Evolutionary conservation across 1,140 invertebrate species (phyloP).

Genomic region (Schmidtea mediterranea): DNA sequence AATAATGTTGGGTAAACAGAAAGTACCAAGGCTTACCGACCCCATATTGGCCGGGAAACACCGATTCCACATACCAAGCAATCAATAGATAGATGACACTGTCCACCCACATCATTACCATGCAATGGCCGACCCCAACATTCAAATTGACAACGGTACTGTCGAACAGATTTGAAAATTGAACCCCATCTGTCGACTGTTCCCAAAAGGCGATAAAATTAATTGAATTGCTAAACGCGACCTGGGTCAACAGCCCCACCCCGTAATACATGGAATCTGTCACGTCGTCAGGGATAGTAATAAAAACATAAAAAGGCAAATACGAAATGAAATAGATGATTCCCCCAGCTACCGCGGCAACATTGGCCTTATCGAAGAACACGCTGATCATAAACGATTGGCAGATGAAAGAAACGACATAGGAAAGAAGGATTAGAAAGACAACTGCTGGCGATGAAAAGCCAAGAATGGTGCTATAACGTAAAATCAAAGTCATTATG

Average conservation of each 20-base stretch:
- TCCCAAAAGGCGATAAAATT: too few relatives aligned
- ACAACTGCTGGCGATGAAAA: too few relatives aligned
- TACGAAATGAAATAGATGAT: slow-evolving; percentile 45
- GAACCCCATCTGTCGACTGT: too few relatives aligned
- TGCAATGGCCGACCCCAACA: slow-evolving; percentile 10
- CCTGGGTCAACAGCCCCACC: too few relatives aligned
- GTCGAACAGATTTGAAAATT: too few relatives aligned
- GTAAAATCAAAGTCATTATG: slow-evolving; percentile 24
- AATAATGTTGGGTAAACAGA: slow-evolving; percentile 12
- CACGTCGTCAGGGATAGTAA: too few relatives aligned
- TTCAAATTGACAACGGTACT: too few relatives aligned
- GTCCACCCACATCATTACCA: slow-evolving; percentile 33
- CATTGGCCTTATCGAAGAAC: slow-evolving; percentile 38
- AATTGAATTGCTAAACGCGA: too few relatives aligned
- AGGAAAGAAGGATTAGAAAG: slow-evolving; percentile 28
- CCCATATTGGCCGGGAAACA: slow-evolving; percentile 34
- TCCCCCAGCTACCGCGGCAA: slow-evolving; percentile 37
- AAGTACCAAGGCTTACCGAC: slow-evolving; percentile 30
- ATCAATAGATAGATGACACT: slow-evolving; percentile 25
- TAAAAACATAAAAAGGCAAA: slow-evolving; percentile 31
- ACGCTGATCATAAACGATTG: slow-evolving; percentile 32
- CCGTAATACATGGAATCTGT: too few relatives aligned
- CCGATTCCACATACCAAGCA: slow-evolving; percentile 36
- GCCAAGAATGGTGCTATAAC: too few relatives aligned
- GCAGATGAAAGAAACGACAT: slow-evolving; percentile 32